Evolutionary conservation across 2,888 invertebrate genomes (phyloP).

Genomic region (Biston stratarius): DNA sequence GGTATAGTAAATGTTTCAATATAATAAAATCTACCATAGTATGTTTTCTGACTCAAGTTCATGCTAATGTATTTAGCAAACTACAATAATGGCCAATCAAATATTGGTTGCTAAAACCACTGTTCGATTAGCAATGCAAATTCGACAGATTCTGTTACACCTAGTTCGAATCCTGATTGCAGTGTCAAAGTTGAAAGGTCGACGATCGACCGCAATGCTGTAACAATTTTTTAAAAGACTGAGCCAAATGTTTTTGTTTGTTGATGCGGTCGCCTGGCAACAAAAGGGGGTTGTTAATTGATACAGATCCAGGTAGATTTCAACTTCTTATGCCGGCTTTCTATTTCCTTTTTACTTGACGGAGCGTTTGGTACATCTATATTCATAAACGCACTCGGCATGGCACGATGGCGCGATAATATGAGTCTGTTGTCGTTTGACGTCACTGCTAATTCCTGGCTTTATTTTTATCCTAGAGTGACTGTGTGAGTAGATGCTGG

Average conservation of each 20-base stretch:
- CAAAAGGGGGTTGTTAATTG: slow-evolving; percentile 39
- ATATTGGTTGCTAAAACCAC: slow-evolving; percentile 27
- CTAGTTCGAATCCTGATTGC: slow-evolving; percentile 21
- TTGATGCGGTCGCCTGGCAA: slow-evolving; percentile 55
- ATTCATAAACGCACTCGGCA: too few species aligned
- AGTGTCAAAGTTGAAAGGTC: slow-evolving; percentile 44
- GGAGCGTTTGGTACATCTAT: too few species aligned
- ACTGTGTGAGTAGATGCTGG: neutral
- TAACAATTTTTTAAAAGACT: slow-evolving; percentile 48
- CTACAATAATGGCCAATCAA: slow-evolving; percentile 16
- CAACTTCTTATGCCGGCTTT: neutral
- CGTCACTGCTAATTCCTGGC: slow-evolving; percentile 26
- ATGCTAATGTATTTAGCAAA: slow-evolving; percentile 12
- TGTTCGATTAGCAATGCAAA: slow-evolving; percentile 37
- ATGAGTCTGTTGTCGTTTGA: slow-evolving; percentile 4
- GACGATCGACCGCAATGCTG: slow-evolving; percentile 44
- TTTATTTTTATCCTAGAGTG: slow-evolving; percentile 33
- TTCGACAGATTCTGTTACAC: slow-evolving; percentile 29
- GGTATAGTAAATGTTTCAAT: neutral
- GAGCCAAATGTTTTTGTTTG: slow-evolving; percentile 61
- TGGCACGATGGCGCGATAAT: neutral
- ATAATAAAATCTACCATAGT: neutral
- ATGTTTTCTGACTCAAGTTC: slow-evolving; percentile 1
- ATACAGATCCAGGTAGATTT: neutral
- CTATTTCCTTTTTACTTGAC: too few species aligned